Conservation (phyloP, 2,888 invertebrate species). For the Oligia latruncula region DNA sequence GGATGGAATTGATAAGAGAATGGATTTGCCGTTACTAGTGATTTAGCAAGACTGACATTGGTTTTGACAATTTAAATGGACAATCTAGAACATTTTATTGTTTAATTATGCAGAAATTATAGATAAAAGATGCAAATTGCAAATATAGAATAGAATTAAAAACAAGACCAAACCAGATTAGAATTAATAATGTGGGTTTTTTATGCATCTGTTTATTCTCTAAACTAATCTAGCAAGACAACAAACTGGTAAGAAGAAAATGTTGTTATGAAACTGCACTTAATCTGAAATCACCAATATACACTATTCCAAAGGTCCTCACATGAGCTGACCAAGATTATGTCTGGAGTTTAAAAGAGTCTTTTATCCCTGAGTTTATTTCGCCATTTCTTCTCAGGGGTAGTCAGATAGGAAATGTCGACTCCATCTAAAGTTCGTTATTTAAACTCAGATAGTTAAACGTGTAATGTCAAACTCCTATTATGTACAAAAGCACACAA, state of each 20-base stretch:
- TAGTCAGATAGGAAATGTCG: neutral
- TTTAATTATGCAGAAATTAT: constrained; percentile 30
- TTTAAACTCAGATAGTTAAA: neutral
- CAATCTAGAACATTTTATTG: constrained; percentile 19
- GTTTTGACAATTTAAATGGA: constrained; percentile 5
- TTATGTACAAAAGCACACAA: neutral
- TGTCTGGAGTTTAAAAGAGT: neutral
- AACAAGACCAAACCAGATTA: neutral
- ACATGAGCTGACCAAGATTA: neutral
- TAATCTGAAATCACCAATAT: neutral
- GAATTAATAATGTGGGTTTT: neutral
- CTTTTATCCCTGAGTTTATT: neutral
- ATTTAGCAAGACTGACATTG: constrained; percentile 9
- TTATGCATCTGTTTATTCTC: neutral
- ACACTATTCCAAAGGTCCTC: neutral
- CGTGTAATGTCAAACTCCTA: neutral
- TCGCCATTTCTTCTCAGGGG: neutral
- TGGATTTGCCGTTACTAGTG: constrained; percentile 15
- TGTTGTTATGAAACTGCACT: neutral
- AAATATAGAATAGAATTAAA: neutral
- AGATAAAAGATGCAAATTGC: constrained; percentile 11
- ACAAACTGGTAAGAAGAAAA: neutral
- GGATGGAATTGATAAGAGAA: constrained; percentile 33
- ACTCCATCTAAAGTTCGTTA: neutral
- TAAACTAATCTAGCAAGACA: neutral